Base-by-base conservation (phyloP, 92 coral and sea anemone species). In the Heteractis magnifica region DNA sequence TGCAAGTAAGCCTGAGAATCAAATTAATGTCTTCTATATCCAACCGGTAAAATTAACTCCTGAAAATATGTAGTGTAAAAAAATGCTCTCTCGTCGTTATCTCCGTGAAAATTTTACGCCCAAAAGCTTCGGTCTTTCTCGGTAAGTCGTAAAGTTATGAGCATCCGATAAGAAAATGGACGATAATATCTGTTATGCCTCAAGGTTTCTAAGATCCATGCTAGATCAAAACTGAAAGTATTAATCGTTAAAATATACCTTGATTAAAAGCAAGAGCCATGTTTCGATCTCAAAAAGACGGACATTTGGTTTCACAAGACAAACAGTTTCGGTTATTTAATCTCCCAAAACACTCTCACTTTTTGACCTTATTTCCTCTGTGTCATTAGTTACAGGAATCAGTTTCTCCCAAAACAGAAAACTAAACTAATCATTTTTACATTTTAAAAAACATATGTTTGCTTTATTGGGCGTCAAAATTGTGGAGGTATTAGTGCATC, bases 71-170 rank as follows among this genome's bases (percentile, higher is more conserved):
- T 80, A 80, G 56, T 52, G 64, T 8, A 20, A 78, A 16, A 51
- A 68, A 68, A 70, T 70, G 77, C 73, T 81, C 13, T 74, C 84
- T 48, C 84, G 44, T 81, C 84, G 84, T 14, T 52, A 51, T 68
- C 26, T 8, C n/a, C 58, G 62, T 8, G 77, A 81, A 41, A 68
- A 41, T n/a, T 70, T 79, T 53, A 51, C 51, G 49, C n/a, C 84
- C 50, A 81, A 68, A 75, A 81, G 74, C 49, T 68, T 50, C 11
- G 14, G 73, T 11, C 73, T 20, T 10, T 68, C 73, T 68, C 73
- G 73, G 73, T 68, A 68, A 68, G 73, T 68, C 73, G 15, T 68
- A 68, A 41, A 68, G 73, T 68, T 68, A 26, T 68, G 4, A 23
- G 23, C 10, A 55, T 5, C 73, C 21, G 10, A 23, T 20, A 68